Evolutionary conservation across 2,113 vertebrate species (phyloP), one percentile per base, ranked within the genome.

Genomic region (Crocuta crocuta): DNA sequence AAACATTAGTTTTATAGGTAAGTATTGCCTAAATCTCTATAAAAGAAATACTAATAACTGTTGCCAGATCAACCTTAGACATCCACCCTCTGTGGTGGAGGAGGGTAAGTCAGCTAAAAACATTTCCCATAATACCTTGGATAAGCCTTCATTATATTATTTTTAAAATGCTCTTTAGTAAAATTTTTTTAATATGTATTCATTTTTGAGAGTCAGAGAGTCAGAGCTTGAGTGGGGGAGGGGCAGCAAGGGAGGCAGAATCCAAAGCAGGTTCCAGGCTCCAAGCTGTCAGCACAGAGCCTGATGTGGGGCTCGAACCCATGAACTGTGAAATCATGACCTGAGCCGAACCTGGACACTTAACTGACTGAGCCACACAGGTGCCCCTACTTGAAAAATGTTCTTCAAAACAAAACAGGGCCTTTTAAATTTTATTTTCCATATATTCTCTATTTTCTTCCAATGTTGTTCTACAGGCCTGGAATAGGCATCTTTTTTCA

Each of bases 1-100:
- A 90, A 97, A 91, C 17, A 74, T n/a, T 66, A 55, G 39, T 91
- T 76, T 91, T 82, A 96, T 39, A 94, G 39, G 74, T 43, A 91
- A 92, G 74, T 79, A 84, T 10, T 73, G 53, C 10, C 45, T 91
- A 91, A 71, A 78, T 45, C 31, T 48, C 35, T 71, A 89, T 43
- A 89, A 92, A 95, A 68, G 43, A 96, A 94, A 84, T 81, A 94
- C 26, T 94, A 71, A 28, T 80, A 68, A 84, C 17, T 35, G 33
- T 10, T 70, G 66, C 55, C 35, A 68, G 84, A 78, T 88, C 10
- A 50, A 74, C 45, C 55, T 68, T 79, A 76, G 88, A 45, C 8
- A 91, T 12, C 19, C n/a, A 70, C 3, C 3, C 21, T 48, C 79
- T 95, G 35, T 45, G 53, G 85, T 26, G 11, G 58, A 83, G 8